Percentiles rank a stretch among this genome's conserved stretches.
These are phyloP conservation scores for Agrochola macilenta DNA, from an alignment of 2,888 invertebrate species.

Conservation along the genomic window DNA sequence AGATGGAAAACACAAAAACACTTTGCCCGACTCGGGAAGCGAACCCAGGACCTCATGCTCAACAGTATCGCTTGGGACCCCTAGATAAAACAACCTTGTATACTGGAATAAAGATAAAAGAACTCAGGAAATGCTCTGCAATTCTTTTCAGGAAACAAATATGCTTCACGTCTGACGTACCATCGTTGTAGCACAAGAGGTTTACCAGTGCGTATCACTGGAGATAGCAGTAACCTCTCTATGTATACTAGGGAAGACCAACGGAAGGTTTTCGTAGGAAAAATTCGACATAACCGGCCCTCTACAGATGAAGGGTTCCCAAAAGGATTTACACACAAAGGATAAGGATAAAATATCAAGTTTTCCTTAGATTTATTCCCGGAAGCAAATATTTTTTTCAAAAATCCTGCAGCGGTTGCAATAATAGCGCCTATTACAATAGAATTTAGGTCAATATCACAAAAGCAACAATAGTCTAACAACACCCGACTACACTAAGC, in stretches of 20 bases:
- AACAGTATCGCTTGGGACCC: neutral
- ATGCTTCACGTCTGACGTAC: neutral
- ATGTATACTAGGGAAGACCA: too few relatives aligned
- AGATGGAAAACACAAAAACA: neutral
- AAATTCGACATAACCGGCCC: neutral
- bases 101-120: neutral
- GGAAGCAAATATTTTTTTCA: neutral
- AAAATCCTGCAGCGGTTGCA: neutral
- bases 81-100: neutral
- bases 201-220: neutral
- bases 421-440: neutral
- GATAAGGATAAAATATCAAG: neutral
- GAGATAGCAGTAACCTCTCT: neutral
- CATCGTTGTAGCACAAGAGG: neutral
- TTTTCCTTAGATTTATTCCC: neutral
- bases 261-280: neutral
- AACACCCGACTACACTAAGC: slow-evolving; percentile 20
- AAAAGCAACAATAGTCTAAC: slow-evolving; percentile 30
- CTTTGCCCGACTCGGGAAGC: neutral
- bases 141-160: neutral
- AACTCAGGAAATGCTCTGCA: neutral
- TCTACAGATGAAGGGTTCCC: neutral
- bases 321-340: neutral
- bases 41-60: neutral
- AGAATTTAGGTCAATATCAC: neutral